Evolutionary conservation across 2,113 vertebrate genomes (phyloP).

Genomic region (Acrocephalus kingi): DNA sequence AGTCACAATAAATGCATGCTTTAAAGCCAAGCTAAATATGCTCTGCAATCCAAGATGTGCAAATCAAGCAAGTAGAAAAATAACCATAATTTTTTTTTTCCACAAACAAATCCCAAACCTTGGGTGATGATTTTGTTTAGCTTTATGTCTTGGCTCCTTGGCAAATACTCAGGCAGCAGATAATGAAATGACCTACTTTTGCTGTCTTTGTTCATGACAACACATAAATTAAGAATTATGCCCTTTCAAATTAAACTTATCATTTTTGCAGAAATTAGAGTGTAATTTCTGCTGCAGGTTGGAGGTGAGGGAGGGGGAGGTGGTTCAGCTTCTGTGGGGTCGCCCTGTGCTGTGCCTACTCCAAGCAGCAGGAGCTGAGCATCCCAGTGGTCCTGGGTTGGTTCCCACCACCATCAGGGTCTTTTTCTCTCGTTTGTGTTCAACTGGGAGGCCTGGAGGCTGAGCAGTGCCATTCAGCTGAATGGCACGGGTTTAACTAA

Average conservation of each 20-base stretch:
- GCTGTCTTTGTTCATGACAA: constrained; percentile 52
- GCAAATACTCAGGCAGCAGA: constrained; percentile 38
- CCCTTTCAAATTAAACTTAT: constrained; percentile 52
- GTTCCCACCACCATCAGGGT: background rate
- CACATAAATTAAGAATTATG: constrained; percentile 66
- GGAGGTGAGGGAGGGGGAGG: background rate
- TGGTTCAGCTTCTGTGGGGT: background rate
- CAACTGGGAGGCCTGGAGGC: background rate
- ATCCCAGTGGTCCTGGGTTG: background rate
- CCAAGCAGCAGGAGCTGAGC: background rate
- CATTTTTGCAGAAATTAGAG: background rate
- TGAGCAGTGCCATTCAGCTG: background rate
- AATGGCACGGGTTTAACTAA: background rate
- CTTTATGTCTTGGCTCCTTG: constrained; percentile 51
- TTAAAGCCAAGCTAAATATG: constrained; percentile 66
- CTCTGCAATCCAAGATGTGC: constrained; percentile 60
- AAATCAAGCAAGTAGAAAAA: constrained; percentile 65
- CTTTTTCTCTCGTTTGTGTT: background rate
- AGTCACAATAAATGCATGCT: constrained; percentile 64
- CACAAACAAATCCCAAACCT: constrained; percentile 29
- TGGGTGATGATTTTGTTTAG: constrained; percentile 65
- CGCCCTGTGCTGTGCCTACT: background rate
- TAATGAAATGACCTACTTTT: constrained; percentile 64
- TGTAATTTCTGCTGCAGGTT: background rate
- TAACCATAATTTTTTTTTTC: constrained; percentile 9